Percentiles rank a stretch among this genome's conserved stretches.
These are phyloP conservation scores for Xiphydria camelus DNA, from an alignment of 2,888 invertebrate genomes.

Conservation along the genomic window DNA sequence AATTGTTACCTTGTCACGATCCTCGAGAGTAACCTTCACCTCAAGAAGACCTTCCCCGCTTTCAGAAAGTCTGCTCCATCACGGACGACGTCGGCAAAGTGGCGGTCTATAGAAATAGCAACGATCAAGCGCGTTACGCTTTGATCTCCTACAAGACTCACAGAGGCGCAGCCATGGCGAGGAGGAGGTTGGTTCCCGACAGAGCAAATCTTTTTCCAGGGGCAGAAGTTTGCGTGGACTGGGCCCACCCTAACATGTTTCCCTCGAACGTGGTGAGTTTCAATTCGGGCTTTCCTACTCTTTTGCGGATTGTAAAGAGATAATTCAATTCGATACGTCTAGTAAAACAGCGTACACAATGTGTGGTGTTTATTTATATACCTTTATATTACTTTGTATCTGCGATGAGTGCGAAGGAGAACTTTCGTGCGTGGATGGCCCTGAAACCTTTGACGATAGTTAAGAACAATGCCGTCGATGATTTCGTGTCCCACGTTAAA, in stretches of 20 bases:
- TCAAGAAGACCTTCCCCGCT: slow-evolving; percentile 6
- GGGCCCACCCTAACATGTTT: slow-evolving; percentile 44
- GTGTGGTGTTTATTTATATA: slow-evolving; percentile 6
- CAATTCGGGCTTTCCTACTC: not conserved
- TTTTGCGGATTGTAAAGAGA: no score
- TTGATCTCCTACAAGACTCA: slow-evolving; percentile 75
- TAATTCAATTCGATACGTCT: not conserved
- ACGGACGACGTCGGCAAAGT: slow-evolving; percentile 44
- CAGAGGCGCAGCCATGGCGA: slow-evolving; percentile 65
- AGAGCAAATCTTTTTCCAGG: slow-evolving; percentile 36
- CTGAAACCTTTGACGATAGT: slow-evolving; percentile 5
- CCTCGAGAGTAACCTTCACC: no score
- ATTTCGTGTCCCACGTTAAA: slow-evolving; percentile 41
- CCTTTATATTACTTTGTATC: not conserved
- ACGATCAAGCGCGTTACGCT: slow-evolving; percentile 62
- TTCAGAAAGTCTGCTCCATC: slow-evolving; percentile 40
- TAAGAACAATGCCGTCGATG: slow-evolving; percentile 44
- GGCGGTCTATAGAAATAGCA: slow-evolving; percentile 35
- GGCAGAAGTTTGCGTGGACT: slow-evolving; percentile 43
- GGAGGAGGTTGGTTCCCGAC: slow-evolving; percentile 62
- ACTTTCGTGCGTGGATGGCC: not conserved
- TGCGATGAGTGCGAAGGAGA: not conserved
- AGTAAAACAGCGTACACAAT: not conserved
- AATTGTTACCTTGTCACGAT: no score
- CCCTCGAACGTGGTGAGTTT: slow-evolving; percentile 44